A percentile compares a stretch with the other conserved stretches of the same genome.
These are phyloP conservation scores for Caenorhabditis tropicalis DNA, from an alignment of 1,140 invertebrate genomes.

Conservation along the genomic window DNA sequence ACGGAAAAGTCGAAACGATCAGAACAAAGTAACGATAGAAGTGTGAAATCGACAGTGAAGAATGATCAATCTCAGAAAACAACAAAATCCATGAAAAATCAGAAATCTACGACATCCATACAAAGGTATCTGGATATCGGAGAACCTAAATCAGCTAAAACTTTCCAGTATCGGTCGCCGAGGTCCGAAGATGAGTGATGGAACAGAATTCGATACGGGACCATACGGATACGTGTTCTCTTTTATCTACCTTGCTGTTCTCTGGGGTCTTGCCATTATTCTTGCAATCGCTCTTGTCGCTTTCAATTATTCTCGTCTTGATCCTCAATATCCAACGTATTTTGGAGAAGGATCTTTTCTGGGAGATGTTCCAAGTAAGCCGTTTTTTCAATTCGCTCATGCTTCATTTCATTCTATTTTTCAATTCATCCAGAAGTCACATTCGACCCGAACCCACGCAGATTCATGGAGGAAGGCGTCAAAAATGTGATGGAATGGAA, in stretches of 20 bases:
- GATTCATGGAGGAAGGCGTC: constrained; percentile 6
- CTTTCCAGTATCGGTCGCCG: not conserved
- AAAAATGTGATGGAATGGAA: constrained; percentile 23
- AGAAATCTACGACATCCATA: not conserved
- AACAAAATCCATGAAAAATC: not conserved
- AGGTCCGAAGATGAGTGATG: constrained; percentile 13
- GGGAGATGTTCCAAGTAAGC: constrained; percentile 37
- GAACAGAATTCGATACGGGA: not conserved
- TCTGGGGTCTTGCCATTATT: constrained; percentile 1
- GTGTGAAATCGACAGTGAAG: not conserved
- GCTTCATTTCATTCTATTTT: not conserved
- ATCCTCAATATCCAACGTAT: constrained; percentile 18
- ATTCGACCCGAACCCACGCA: constrained; percentile 35
- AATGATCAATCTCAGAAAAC: not conserved
- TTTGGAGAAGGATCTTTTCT: constrained; percentile 31
- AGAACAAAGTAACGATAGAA: not conserved
- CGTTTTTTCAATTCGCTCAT: not conserved
- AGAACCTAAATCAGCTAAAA: not conserved
- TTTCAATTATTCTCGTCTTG: constrained; percentile 9
- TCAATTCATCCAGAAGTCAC: not conserved
- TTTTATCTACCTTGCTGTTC: not conserved
- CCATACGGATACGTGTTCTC: constrained; percentile 21
- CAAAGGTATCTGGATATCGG: not conserved
- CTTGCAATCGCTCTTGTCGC: not conserved
- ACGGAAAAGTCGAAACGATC: not conserved